These are phyloP conservation scores for Ephialtes manifestator DNA, from an alignment of 2,888 invertebrate genomes.

Conservation along the genomic window DNA sequence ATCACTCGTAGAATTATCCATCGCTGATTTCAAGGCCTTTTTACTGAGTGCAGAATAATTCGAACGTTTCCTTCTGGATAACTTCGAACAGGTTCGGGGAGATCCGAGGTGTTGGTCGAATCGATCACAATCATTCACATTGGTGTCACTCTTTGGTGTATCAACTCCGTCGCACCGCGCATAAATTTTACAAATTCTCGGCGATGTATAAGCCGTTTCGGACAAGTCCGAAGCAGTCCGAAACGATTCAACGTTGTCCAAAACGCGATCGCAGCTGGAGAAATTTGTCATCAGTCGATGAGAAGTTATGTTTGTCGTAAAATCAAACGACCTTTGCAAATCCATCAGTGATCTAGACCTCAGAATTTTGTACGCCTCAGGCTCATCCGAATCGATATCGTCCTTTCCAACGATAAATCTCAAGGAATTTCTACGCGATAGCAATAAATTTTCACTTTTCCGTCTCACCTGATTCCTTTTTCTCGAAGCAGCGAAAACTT, in stretches of 20 bases:
- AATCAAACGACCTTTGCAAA: slow-evolving; percentile 70
- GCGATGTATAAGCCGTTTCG: neutral
- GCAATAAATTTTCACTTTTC: slow-evolving; percentile 78
- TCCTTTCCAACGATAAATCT: slow-evolving; percentile 70
- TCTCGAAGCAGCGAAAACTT: slow-evolving; percentile 50
- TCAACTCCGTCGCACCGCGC: slow-evolving; percentile 36
- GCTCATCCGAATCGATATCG: slow-evolving; percentile 63
- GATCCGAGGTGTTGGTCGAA: slow-evolving; percentile 31
- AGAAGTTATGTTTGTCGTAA: slow-evolving; percentile 1
- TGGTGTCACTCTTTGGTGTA: neutral
- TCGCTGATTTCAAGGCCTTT: slow-evolving; percentile 9
- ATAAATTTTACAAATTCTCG: neutral
- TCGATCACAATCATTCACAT: slow-evolving; percentile 26
- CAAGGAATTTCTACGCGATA: slow-evolving; percentile 75
- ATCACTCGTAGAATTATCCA: slow-evolving; percentile 24
- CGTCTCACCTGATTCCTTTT: slow-evolving; percentile 60
- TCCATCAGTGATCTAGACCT: slow-evolving; percentile 82
- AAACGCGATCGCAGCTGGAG: slow-evolving; percentile 24
- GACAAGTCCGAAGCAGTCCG: slow-evolving; percentile 42
- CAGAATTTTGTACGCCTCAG: slow-evolving; percentile 57
- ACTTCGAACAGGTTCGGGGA: slow-evolving; percentile 49
- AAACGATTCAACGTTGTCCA: slow-evolving; percentile 26
- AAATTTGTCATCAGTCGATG: slow-evolving; percentile 11
- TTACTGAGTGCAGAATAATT: slow-evolving; percentile 54
- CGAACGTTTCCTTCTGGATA: slow-evolving; percentile 33